phyloP scores from a whole-genome alignment of 2,888 invertebrate species.

The Eurois occulta region DNA sequence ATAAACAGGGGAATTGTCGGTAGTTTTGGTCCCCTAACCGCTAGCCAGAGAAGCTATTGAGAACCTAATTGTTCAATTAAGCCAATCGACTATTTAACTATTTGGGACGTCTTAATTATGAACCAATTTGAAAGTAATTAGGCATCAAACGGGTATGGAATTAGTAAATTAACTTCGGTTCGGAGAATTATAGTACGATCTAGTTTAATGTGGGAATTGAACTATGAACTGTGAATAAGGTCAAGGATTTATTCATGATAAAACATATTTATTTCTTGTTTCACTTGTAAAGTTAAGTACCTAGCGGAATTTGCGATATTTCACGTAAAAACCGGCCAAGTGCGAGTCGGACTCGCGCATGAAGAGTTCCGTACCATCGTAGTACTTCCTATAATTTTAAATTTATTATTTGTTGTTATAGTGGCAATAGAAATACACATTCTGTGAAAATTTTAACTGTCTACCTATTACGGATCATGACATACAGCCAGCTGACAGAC shows the following conservation, averaged over 20 bases:
- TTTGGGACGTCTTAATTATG: slow-evolving; percentile 66
- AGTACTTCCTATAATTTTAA: too few species aligned
- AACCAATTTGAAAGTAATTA: slow-evolving; percentile 62
- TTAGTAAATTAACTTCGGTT: slow-evolving; percentile 55
- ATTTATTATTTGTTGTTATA: too few species aligned
- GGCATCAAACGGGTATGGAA: slow-evolving; percentile 60
- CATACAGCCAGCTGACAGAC: too few species aligned
- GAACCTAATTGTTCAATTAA: slow-evolving; percentile 66
- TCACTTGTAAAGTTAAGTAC: not conserved
- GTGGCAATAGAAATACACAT: too few species aligned
- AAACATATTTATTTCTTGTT: not conserved
- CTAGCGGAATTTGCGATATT: not conserved
- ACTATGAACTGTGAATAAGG: not conserved
- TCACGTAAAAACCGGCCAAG: not conserved
- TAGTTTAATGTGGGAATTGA: slow-evolving; percentile 30
- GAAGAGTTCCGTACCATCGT: too few species aligned
- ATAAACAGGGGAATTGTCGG: slow-evolving; percentile 48
- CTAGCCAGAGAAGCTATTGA: slow-evolving; percentile 49
- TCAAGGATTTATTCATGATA: not conserved
- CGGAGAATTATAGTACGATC: slow-evolving; percentile 41
- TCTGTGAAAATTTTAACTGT: too few species aligned
- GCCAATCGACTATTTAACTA: slow-evolving; percentile 63
- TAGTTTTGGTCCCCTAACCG: slow-evolving; percentile 38
- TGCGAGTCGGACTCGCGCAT: too few species aligned
- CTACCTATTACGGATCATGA: too few species aligned